Percentiles rank a stretch among this genome's conserved stretches.
Conservation (phyloP, 1,140 invertebrate genomes). For the Artemia franciscana region DNA sequence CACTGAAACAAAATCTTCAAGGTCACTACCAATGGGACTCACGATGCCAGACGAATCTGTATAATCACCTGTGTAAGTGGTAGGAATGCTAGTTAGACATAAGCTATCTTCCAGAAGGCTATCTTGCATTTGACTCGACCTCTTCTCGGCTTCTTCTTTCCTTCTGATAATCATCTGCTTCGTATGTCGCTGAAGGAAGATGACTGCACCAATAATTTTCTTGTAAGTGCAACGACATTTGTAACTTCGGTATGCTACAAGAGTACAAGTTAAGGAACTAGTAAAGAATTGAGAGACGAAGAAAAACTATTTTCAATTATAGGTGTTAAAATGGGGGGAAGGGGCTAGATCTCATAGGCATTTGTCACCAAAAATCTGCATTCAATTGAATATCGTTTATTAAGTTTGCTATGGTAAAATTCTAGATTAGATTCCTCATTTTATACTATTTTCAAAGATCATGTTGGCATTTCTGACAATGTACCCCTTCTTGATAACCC, state of each 20-base stretch:
- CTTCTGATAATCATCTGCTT: background rate
- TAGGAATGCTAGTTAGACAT: background rate
- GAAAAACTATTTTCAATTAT: no score
- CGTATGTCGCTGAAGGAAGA: background rate
- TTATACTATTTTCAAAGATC: no score
- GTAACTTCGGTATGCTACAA: background rate
- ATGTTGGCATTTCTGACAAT: no score
- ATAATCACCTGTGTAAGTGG: background rate
- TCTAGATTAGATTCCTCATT: no score
- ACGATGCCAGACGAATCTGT: background rate
- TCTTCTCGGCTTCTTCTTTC: background rate
- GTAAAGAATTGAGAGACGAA: no score
- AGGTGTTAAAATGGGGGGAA: no score
- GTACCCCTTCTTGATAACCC: no score
- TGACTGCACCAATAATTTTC: background rate
- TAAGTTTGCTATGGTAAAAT: no score
- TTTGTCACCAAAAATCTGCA: no score
- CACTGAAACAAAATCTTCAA: background rate
- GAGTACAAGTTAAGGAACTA: background rate
- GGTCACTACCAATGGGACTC: background rate
- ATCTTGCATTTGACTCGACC: background rate
- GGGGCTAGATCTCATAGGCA: no score
- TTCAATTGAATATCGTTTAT: no score
- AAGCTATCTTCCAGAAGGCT: background rate
- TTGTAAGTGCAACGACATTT: background rate